Conservation (phyloP, 1,140 invertebrate genomes). For the Lucilia cuprina region DNA sequence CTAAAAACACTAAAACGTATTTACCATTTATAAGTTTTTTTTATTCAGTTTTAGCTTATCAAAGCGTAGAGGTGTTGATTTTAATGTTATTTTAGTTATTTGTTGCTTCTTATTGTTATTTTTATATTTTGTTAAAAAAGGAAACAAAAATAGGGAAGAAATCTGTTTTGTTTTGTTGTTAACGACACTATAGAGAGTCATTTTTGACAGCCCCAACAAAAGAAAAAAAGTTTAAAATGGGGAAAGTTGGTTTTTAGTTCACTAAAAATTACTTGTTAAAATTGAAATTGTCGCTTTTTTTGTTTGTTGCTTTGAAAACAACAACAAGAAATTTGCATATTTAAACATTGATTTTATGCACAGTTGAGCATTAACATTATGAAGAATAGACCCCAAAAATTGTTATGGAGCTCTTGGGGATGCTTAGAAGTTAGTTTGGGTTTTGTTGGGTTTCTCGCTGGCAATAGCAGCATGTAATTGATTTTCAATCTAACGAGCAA, state of each 20-base stretch:
- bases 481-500: background rate
- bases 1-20: background rate
- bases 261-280: background rate
- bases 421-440: too few species aligned
- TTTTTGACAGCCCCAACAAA: background rate
- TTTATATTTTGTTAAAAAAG: background rate
- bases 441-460: background rate
- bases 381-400: background rate
- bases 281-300: background rate
- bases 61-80: conserved; percentile 14
- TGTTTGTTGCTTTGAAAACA: background rate
- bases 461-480: background rate
- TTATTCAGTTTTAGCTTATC: background rate
- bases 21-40: background rate
- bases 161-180: background rate
- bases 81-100: conserved; percentile 11
- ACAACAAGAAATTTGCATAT: conserved; percentile 53
- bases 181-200: conserved; percentile 14
- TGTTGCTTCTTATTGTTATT: conserved; percentile 7
- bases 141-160: background rate
- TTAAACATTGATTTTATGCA: conserved; percentile 56
- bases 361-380: conserved; percentile 10
- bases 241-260: background rate
- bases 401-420: background rate
- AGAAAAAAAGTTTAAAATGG: background rate